Percentiles rank a stretch among this genome's conserved stretches.
Evolutionary conservation across 2,113 vertebrate genomes (phyloP).

Genomic region (Chloropsis hardwickii): DNA sequence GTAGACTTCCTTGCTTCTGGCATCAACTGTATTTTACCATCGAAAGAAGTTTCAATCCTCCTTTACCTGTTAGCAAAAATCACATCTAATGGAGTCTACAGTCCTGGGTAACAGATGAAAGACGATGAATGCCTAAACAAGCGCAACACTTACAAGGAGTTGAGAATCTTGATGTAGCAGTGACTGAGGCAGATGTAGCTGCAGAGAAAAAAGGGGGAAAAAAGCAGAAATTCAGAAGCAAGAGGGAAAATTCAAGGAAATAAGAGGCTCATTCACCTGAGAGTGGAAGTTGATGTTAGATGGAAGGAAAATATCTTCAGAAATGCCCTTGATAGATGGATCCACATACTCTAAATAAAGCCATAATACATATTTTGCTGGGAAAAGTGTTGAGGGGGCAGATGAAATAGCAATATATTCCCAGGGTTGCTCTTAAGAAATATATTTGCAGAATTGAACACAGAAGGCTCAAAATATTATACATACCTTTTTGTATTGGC

Average conservation of each 20-base stretch:
- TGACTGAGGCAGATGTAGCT: background rate
- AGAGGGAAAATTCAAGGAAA: background rate
- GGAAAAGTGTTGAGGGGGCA: background rate
- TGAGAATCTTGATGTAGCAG: background rate
- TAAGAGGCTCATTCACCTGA: background rate
- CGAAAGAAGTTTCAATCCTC: background rate
- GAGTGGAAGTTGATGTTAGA: background rate
- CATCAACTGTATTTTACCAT: background rate
- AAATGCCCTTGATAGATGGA: background rate
- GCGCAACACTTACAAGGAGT: background rate
- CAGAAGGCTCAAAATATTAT: background rate
- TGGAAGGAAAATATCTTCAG: conserved; percentile 1
- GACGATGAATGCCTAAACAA: background rate
- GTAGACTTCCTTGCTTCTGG: background rate
- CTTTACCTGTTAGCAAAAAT: background rate
- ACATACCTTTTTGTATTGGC: background rate
- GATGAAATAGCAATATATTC: background rate
- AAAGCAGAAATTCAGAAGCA: background rate
- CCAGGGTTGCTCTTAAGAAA: background rate
- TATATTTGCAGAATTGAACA: background rate
- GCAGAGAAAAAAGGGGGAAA: background rate
- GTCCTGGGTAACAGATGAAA: background rate
- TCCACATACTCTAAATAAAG: background rate
- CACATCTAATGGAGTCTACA: background rate
- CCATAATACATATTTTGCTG: background rate